These are phyloP conservation scores for Odontomachus brunneus DNA, from an alignment of 1,140 invertebrate genomes.

Conservation along the genomic window DNA sequence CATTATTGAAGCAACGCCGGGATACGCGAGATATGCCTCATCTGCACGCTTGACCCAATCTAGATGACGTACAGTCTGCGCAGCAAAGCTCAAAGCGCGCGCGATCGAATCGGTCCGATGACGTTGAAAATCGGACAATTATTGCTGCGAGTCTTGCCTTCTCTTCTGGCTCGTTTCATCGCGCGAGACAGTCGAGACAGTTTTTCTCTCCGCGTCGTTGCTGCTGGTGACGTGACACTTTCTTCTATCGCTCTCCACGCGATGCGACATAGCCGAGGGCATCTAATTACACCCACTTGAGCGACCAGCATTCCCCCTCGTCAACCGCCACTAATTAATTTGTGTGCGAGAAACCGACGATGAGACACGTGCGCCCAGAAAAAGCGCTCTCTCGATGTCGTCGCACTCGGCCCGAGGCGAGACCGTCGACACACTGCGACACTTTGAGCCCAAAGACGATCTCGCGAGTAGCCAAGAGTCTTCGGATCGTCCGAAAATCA, in stretches of 20 bases:
- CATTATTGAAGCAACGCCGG: constrained; percentile 67
- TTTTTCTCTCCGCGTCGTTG: constrained; percentile 39
- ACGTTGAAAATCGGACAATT: constrained; percentile 4
- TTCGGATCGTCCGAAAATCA: background rate
- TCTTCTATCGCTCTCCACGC: constrained; percentile 47
- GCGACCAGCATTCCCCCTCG: constrained; percentile 53
- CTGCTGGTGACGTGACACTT: background rate
- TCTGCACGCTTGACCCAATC: constrained; percentile 62
- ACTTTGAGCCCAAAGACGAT: background rate
- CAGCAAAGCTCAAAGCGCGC: background rate
- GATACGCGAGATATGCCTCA: constrained; percentile 58
- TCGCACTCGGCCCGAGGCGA: constrained; percentile 11
- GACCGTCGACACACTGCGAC: constrained; percentile 1
- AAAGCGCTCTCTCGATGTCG: constrained; percentile 45
- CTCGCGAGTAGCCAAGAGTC: background rate
- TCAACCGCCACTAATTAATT: constrained; percentile 72
- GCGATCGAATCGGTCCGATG: background rate
- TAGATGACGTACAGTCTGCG: constrained; percentile 47
- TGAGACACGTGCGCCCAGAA: constrained; percentile 67
- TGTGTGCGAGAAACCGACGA: constrained; percentile 62
- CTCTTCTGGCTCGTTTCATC: constrained; percentile 30
- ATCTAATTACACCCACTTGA: constrained; percentile 78
- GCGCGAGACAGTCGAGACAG: background rate
- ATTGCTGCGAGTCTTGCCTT: constrained; percentile 38
- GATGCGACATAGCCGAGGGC: constrained; percentile 56